Evolutionary conservation across 2,888 invertebrate species (phyloP).

Genomic region (Athripsodes cinereus): DNA sequence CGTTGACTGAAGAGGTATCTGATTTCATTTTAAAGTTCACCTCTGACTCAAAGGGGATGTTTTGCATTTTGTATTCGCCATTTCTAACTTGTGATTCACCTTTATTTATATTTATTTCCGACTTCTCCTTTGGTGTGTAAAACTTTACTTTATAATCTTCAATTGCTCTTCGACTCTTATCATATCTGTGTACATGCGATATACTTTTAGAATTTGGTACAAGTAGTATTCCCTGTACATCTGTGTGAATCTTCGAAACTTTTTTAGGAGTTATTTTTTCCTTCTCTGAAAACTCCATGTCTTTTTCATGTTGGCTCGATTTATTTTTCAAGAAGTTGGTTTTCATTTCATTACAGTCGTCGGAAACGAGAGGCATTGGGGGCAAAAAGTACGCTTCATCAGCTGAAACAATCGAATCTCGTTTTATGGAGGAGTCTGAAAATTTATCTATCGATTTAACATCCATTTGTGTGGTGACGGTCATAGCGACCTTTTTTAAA

Average conservation of each 20-base stretch:
- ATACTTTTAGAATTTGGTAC: slow-evolving; percentile 7
- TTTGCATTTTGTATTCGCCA: slow-evolving; percentile 5
- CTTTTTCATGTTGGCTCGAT: slow-evolving; percentile 10
- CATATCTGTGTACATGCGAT: slow-evolving; percentile 22
- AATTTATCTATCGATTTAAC: not conserved
- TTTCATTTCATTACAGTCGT: slow-evolving; percentile 24
- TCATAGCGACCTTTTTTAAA: not conserved
- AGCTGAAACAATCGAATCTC: not conserved
- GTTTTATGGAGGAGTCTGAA: not conserved
- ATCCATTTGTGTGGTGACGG: not conserved
- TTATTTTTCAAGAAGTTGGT: slow-evolving; percentile 1
- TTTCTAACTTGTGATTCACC: not conserved
- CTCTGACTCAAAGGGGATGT: slow-evolving; percentile 15
- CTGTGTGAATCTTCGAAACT: not conserved
- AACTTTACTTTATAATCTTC: slow-evolving; percentile 7
- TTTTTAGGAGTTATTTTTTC: slow-evolving; percentile 17
- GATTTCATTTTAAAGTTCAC: slow-evolving; percentile 15
- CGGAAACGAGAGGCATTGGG: slow-evolving; percentile 15
- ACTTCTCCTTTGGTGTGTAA: not conserved
- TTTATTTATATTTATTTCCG: slow-evolving; percentile 3
- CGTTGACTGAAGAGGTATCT: not conserved
- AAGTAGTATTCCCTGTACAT: not conserved
- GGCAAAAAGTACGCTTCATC: not conserved
- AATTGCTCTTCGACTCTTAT: slow-evolving; percentile 20
- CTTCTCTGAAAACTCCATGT: slow-evolving; percentile 25